Base-by-base conservation (phyloP, 2,113 vertebrate species). In the Polypterus bichir region DNA sequence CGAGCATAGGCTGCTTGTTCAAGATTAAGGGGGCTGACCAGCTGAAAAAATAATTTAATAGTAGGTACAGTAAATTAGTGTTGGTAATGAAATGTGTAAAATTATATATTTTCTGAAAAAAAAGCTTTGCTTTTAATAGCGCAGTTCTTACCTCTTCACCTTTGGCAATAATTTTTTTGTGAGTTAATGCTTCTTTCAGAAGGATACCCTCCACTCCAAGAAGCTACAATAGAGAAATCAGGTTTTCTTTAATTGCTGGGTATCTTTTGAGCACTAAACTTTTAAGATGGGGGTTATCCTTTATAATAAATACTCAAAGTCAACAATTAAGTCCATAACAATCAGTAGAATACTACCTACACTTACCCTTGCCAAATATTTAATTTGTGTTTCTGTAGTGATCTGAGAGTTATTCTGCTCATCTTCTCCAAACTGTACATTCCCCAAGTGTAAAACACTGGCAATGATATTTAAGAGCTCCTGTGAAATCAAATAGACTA, bases 101-200 rank as follows among this genome's bases (percentile, higher is more conserved):
- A 27, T 27, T 27, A 27, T 27, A 27, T 27, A 27, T 2, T 27
- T 27, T 27, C 27, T 27, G 27, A 27, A 27, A 27, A 27, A 27
- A 27, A 27, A 27, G 27, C 27, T 27, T 27, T 27, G 27, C 27
- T 27, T 27, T 27, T 27, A 27, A 27, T 27, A 27, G 27, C 27
- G 27, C 27, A 27, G 27, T n/a, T 5, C 84, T 72, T 49, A 98
- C 96, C 92, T 99, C 92, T 66, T 99, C 96, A 44, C 92, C 96
- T 76, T 99, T 99, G 64, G 95, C 96, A 48, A 85, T 97, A 72
- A 99, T 97, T 84, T 94, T 98, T 82, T 91, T 95, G 81, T 99
- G 92, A 44, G 77, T 97, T 71, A 99, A 70, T 0, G 93, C 88
- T 69, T 98, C 93, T 60, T 88, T 90, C 61, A 99, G 79, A 6